phyloP scores from a whole-genome alignment of 1,140 invertebrate species.

The Formica selysi region DNA sequence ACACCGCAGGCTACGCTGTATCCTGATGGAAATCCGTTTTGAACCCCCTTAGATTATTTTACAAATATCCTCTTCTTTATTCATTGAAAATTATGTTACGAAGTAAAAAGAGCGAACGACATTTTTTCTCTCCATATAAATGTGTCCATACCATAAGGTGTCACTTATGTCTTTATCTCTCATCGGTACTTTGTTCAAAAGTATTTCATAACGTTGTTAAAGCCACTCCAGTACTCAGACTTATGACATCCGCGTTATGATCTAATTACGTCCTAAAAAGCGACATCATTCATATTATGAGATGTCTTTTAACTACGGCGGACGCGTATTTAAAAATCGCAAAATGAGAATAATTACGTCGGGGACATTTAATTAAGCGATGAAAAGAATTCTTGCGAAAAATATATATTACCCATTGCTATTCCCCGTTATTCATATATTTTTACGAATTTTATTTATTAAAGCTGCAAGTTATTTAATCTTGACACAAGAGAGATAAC shows the following conservation, averaged over 20 bases:
- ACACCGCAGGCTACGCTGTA: not conserved
- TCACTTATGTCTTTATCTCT: constrained; percentile 57
- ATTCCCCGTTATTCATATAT: not conserved
- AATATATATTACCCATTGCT: not conserved
- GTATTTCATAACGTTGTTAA: constrained; percentile 60
- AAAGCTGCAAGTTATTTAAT: not conserved
- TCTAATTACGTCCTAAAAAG: constrained; percentile 33
- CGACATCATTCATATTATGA: constrained; percentile 5
- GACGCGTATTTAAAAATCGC: constrained; percentile 16
- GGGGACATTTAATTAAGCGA: constrained; percentile 30
- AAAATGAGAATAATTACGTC: constrained; percentile 33
- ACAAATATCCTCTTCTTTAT: not conserved
- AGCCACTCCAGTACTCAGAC: constrained; percentile 38
- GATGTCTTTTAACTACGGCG: constrained; percentile 54
- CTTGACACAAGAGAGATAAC: not conserved
- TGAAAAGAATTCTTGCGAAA: not conserved
- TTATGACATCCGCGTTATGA: constrained; percentile 64
- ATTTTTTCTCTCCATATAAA: constrained; percentile 45
- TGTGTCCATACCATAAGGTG: constrained; percentile 23
- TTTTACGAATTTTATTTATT: not conserved
- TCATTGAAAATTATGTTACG: constrained; percentile 5
- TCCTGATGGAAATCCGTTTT: constrained; percentile 1
- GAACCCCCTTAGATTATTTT: constrained; percentile 19
- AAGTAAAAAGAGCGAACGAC: constrained; percentile 20
- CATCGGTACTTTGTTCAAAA: constrained; percentile 1